These are phyloP conservation scores for Stomorhina lunata DNA, from an alignment of 2,888 invertebrate species.

Conservation along the genomic window DNA sequence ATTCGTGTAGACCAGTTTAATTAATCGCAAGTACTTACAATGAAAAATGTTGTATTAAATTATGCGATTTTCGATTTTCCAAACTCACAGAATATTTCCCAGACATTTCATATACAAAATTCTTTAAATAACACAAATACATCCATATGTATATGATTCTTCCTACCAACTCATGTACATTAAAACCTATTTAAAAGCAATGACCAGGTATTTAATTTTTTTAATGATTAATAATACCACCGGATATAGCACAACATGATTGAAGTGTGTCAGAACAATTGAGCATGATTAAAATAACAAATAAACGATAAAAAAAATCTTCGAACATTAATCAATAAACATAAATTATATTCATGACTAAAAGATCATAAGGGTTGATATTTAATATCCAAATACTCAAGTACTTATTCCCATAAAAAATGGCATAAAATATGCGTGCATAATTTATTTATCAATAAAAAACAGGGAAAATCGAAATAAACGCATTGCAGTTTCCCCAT, in stretches of 20 bases:
- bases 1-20: too few species aligned
- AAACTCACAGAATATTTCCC: too few species aligned
- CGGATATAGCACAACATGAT: slow-evolving; percentile 43
- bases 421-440: slow-evolving; percentile 42
- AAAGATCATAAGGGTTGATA: slow-evolving; percentile 61
- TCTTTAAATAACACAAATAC: too few species aligned
- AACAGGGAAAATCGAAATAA: slow-evolving; percentile 21
- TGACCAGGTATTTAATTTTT: slow-evolving; percentile 33
- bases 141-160: too few species aligned
- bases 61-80: too few species aligned
- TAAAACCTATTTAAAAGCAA: not conserved
- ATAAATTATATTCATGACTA: slow-evolving; percentile 25
- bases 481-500: slow-evolving; percentile 48
- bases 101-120: too few species aligned
- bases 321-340: slow-evolving; percentile 26
- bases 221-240: slow-evolving; percentile 28
- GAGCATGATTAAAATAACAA: slow-evolving; percentile 14
- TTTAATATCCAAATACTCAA: slow-evolving; percentile 1
- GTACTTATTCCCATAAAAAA: too few species aligned
- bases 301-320: not conserved
- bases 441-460: slow-evolving; percentile 25
- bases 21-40: too few species aligned
- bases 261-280: slow-evolving; percentile 51
- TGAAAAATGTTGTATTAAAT: too few species aligned
- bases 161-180: not conserved